Conservation (phyloP, 2,888 invertebrate genomes). For the Macrophya annulata region DNA sequence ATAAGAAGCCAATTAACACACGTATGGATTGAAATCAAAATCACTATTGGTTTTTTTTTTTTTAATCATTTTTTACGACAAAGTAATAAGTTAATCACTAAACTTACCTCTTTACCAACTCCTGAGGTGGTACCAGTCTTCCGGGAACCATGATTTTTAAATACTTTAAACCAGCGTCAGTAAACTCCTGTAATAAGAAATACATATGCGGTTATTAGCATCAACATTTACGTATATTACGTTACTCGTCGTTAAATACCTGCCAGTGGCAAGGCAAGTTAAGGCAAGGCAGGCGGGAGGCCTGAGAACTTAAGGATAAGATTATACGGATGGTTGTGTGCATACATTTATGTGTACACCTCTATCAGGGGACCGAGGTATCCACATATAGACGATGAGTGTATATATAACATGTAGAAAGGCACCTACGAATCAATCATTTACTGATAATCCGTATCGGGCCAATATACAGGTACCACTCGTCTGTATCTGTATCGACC, state of each 20-base stretch:
- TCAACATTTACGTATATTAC: slow-evolving; percentile 25
- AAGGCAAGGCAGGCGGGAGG: slow-evolving; percentile 38
- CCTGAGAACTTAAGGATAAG: slow-evolving; percentile 42
- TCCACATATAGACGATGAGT: neutral
- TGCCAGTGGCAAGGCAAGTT: slow-evolving; percentile 29
- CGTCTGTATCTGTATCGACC: slow-evolving; percentile 53
- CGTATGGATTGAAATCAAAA: neutral
- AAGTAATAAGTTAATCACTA: neutral
- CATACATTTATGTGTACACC: neutral
- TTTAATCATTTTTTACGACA: neutral
- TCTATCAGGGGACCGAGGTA: neutral
- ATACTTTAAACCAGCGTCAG: slow-evolving; percentile 77
- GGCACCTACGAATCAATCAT: slow-evolving; percentile 57
- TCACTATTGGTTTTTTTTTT: neutral
- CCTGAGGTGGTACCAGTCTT: slow-evolving; percentile 79
- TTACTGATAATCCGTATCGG: slow-evolving; percentile 51
- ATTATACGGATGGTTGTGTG: slow-evolving; percentile 21
- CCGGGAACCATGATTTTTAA: slow-evolving; percentile 82
- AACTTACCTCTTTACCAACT: slow-evolving; percentile 79
- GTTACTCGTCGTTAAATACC: slow-evolving; percentile 36
- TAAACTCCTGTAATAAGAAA: slow-evolving; percentile 77
- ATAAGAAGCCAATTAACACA: neutral
- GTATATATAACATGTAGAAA: slow-evolving; percentile 29
- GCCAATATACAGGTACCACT: slow-evolving; percentile 25
- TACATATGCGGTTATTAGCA: slow-evolving; percentile 62